Conservation (phyloP, 1,140 invertebrate species). For the Paraescarpia echinospica region DNA sequence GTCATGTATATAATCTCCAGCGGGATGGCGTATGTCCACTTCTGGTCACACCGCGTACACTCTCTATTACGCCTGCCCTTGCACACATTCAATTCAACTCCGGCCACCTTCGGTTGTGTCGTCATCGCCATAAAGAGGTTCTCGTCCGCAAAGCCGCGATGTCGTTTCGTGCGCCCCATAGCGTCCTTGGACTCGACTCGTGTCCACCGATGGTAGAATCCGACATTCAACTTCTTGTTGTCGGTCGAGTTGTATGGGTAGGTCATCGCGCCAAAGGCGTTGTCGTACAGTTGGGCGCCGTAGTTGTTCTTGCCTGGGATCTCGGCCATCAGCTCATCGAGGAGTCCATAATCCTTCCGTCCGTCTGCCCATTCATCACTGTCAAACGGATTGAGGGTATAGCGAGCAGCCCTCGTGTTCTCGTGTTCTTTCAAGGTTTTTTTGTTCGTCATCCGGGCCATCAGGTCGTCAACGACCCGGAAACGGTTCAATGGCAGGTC, state of each 20-base stretch:
- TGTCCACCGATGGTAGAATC: background rate
- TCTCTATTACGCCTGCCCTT: too few species aligned
- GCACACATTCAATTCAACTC: background rate
- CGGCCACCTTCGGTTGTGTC: slow-evolving; percentile 16
- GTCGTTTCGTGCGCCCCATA: slow-evolving; percentile 14
- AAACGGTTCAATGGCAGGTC: slow-evolving; percentile 28
- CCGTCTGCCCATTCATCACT: background rate
- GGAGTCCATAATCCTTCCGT: background rate
- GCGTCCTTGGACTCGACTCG: background rate
- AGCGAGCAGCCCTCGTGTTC: background rate
- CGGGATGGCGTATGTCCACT: slow-evolving; percentile 43
- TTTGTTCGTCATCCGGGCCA: background rate
- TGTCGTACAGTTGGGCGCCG: slow-evolving; percentile 8
- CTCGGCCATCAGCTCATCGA: slow-evolving; percentile 16
- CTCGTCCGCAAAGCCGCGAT: slow-evolving; percentile 28
- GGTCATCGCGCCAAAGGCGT: background rate
- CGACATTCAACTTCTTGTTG: background rate
- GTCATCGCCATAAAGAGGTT: slow-evolving; percentile 35
- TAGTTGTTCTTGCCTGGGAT: slow-evolving; percentile 11
- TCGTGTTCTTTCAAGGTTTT: background rate
- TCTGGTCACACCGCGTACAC: background rate
- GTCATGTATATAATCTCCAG: slow-evolving; percentile 47
- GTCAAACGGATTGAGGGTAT: too few species aligned
- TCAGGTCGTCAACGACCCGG: slow-evolving; percentile 40
- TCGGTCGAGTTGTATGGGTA: background rate